Percentiles rank a stretch among this genome's conserved stretches.
phyloP scores from a whole-genome alignment of 2,888 invertebrate species.

The Eupeodes latifasciatus region DNA sequence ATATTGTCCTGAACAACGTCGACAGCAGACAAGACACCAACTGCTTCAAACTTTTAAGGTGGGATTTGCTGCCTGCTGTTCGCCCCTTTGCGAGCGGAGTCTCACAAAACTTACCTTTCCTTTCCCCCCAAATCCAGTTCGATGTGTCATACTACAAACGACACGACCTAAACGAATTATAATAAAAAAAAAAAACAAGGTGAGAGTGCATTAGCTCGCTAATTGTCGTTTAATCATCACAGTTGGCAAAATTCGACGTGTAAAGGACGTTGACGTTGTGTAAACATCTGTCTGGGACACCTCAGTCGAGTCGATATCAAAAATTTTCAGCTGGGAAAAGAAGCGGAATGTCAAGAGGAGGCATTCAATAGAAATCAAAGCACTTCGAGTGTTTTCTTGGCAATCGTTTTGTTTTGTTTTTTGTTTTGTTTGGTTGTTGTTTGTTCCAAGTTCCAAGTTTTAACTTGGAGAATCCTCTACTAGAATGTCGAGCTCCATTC shows the following conservation, averaged over 20 bases:
- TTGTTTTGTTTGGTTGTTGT: not conserved
- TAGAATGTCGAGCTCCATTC: slow-evolving; percentile 83
- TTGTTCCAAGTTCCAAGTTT: not conserved
- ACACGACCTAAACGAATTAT: not conserved
- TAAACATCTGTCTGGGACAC: slow-evolving; percentile 19
- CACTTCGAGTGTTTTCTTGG: slow-evolving; percentile 4
- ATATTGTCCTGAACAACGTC: not conserved
- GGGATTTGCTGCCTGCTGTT: slow-evolving; percentile 22
- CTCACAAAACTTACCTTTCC: slow-evolving; percentile 25
- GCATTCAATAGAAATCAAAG: slow-evolving; percentile 25
- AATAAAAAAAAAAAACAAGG: slow-evolving; percentile 38
- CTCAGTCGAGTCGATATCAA: not conserved
- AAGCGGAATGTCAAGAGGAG: slow-evolving; percentile 24
- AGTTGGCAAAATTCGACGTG: slow-evolving; percentile 14
- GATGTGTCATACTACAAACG: slow-evolving; percentile 66
- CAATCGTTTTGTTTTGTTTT: slow-evolving; percentile 3
- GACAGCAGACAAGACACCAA: slow-evolving; percentile 7
- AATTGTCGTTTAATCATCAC: slow-evolving; percentile 71
- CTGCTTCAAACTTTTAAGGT: not conserved
- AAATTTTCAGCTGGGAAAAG: not conserved
- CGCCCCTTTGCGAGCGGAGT: slow-evolving; percentile 14
- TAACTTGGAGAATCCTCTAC: not conserved
- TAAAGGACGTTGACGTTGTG: slow-evolving; percentile 10
- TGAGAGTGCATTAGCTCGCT: slow-evolving; percentile 71
- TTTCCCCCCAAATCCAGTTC: slow-evolving; percentile 51